Evolutionary conservation across 2,888 invertebrate species (phyloP), one percentile per base, ranked within the genome.

Genomic region (Mesorhabditis belari): DNA sequence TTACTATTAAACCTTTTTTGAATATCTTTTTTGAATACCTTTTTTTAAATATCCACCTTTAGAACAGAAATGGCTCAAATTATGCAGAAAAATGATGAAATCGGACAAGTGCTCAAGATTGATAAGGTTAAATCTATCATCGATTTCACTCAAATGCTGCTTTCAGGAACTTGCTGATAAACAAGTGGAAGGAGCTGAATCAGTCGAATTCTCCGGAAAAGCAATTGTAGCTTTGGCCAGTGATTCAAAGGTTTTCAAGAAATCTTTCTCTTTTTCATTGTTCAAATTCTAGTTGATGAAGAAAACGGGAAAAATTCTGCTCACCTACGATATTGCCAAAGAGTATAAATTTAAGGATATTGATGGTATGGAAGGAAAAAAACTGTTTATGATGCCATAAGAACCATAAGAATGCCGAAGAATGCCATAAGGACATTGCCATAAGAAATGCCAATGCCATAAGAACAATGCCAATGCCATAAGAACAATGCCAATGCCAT

Each of bases 331-430:
- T 52, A 61, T 83, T n/a, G 83, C 78, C 9, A 66, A 73, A 4
- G 80, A 82, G 57, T 83, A 83, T 65, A 77, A 78, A 3, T 80
- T 83, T 57, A 67, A 58, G 5, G 83, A 83, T 66, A 66, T 79
- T 51, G 77, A 82, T 69, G 82, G 83, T 66, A 27, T 17, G 52
- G 3, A 35, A 9, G 12, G 2, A 35, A n/a, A 35, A 17, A 9
- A 35, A 35, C 12, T 35, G 12, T 35, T 35, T 35, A 35, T n/a
- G 44, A 35, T 35, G 12, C 12, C n/a, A 17, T n/a, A 35, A 35
- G 12, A 35, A n/a, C 12, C 0, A 35, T 35, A 1, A 35, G 1
- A 35, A 17, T 17, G 44, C 12, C 12, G n/a, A 17, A 35, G 2
- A 35, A n/a, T n/a, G n/a, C n/a, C n/a, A n/a, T n/a, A n/a, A n/a